phyloP scores from a whole-genome alignment of 2,113 vertebrate species.

The Rafetus swinhoei region DNA sequence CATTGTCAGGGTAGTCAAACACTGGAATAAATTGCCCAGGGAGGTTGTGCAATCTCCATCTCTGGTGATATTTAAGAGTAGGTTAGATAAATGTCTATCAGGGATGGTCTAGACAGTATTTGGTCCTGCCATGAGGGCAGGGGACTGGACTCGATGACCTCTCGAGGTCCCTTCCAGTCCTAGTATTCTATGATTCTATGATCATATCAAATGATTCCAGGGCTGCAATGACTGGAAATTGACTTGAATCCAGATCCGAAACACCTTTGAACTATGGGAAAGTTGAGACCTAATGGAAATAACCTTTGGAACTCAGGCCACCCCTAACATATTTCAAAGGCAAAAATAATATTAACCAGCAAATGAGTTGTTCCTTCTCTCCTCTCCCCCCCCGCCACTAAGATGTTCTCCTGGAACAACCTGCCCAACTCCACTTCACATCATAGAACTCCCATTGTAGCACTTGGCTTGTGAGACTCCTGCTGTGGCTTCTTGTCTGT shows the following conservation, averaged over 20 bases:
- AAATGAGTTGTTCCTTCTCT: too few species aligned
- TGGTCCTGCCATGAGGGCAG: too few species aligned
- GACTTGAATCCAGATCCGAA: background rate
- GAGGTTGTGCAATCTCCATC: too few species aligned
- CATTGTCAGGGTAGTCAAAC: too few species aligned
- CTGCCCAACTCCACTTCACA: background rate
- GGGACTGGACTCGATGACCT: too few species aligned
- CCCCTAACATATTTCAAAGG: background rate
- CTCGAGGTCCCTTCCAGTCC: too few species aligned
- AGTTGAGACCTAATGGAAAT: rapidly evolving
- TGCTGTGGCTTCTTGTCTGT: background rate
- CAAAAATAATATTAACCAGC: rapidly evolving
- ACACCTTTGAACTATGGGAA: rapidly evolving
- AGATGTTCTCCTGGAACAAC: background rate
- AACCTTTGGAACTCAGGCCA: background rate
- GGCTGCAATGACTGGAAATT: background rate
- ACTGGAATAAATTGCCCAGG: too few species aligned
- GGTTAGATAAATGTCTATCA: too few species aligned
- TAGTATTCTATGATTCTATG: too few species aligned
- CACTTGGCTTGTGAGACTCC: background rate
- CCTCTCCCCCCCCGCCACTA: background rate
- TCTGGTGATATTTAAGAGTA: too few species aligned
- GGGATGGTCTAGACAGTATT: too few species aligned
- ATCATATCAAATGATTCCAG: rapidly evolving
- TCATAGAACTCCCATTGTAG: background rate